These are phyloP conservation scores for Prosapia bicincta DNA, from an alignment of 2,888 invertebrate genomes.

Conservation along the genomic window DNA sequence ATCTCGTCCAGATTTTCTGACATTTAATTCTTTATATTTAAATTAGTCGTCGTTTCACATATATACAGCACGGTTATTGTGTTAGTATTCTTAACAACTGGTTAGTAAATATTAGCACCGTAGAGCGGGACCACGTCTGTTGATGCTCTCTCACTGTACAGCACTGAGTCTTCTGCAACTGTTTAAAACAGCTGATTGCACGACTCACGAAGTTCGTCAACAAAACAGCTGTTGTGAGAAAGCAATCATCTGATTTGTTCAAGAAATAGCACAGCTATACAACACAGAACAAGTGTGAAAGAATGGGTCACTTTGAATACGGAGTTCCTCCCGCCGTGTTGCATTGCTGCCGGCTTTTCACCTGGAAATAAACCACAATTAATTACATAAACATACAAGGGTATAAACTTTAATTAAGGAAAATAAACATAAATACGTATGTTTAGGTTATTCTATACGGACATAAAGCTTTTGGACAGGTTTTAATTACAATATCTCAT, in stretches of 20 bases:
- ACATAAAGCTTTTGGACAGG: too few relatives aligned
- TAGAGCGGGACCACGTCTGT: background rate
- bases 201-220: background rate
- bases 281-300: background rate
- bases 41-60: background rate
- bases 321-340: slow-evolving; percentile 40
- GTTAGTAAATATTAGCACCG: background rate
- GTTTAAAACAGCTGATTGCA: background rate
- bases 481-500: too few relatives aligned
- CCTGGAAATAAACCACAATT: slow-evolving; percentile 56
- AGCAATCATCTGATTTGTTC: background rate
- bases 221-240: background rate
- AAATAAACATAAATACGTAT: too few relatives aligned
- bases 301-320: background rate
- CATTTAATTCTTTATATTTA: background rate
- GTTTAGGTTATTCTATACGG: too few relatives aligned
- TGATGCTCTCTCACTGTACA: background rate
- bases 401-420: too few relatives aligned
- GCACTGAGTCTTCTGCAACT: background rate
- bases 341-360: slow-evolving; percentile 71
- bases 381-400: too few relatives aligned
- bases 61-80: background rate
- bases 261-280: background rate
- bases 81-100: background rate
- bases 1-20: too few relatives aligned